phyloP scores from a whole-genome alignment of 2,797 vertebrate genomes.

The Agapornis canus region DNA sequence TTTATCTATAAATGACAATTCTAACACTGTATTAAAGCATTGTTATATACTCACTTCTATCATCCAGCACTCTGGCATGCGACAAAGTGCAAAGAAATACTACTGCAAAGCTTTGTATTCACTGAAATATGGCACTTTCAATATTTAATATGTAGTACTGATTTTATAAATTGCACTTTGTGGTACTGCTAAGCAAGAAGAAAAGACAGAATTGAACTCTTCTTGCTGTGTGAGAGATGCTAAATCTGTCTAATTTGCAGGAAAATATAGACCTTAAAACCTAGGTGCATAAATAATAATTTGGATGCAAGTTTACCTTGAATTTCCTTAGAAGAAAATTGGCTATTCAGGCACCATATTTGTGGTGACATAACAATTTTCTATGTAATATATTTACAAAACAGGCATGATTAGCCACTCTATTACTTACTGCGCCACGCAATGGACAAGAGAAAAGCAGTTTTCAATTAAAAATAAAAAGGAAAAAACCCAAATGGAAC shows the following conservation, averaged over 20 bases:
- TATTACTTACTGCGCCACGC: constrained; percentile 33
- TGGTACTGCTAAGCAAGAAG: constrained; percentile 37
- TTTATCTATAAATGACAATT: constrained; percentile 5
- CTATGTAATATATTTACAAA: constrained; percentile 58
- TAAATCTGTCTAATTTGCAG: constrained; percentile 8
- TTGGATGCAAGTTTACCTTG: constrained; percentile 23
- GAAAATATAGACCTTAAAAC: constrained; percentile 1
- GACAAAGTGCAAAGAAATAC: constrained; percentile 37
- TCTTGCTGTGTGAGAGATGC: constrained; percentile 3
- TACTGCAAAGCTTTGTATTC: constrained; percentile 18
- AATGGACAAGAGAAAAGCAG: constrained; percentile 42
- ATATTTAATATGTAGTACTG: constrained; percentile 13
- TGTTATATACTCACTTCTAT: constrained; percentile 24
- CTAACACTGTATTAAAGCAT: background rate
- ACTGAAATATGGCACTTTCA: constrained; percentile 33
- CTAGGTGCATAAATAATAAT: constrained; percentile 24
- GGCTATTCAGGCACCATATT: constrained; percentile 36
- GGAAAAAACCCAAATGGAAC: background rate
- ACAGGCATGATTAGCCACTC: constrained; percentile 17
- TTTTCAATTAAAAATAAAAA: background rate
- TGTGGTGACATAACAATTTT: constrained; percentile 49
- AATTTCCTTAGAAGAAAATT: constrained; percentile 29
- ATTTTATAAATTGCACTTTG: constrained; percentile 40
- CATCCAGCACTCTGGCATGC: background rate
- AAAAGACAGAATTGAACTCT: constrained; percentile 1